phyloP scores from a whole-genome alignment of 2,113 vertebrate species.

The Oostethus manadensis region DNA sequence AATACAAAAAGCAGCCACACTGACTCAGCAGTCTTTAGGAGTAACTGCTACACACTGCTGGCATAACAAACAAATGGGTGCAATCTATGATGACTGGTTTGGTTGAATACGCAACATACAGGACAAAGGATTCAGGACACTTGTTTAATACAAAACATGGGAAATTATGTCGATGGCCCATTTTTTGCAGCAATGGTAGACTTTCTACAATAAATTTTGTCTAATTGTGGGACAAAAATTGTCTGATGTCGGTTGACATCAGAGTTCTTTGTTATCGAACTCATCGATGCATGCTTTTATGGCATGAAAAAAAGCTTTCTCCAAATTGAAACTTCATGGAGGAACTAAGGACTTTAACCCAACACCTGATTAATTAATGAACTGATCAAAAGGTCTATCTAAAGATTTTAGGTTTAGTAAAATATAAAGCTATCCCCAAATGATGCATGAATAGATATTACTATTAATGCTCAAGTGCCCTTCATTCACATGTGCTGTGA shows the following conservation, averaged over 20 bases:
- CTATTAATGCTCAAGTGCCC: no score
- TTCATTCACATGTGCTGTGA: slow-evolving; percentile 19
- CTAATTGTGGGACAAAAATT: no score
- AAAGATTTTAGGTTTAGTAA: background rate
- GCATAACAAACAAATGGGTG: background rate
- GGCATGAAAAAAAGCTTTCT: background rate
- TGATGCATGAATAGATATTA: background rate
- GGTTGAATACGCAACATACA: background rate
- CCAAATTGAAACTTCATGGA: background rate
- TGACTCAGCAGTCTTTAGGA: background rate
- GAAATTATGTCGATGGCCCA: background rate
- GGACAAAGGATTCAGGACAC: background rate
- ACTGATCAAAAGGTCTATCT: background rate
- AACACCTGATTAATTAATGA: background rate
- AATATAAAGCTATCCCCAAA: no score
- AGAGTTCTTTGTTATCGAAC: background rate
- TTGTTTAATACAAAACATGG: background rate
- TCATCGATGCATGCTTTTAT: background rate
- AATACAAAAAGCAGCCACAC: background rate
- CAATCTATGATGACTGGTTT: background rate
- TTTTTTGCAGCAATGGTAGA: no score
- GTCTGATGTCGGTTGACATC: no score
- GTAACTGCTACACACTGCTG: background rate
- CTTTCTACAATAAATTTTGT: no score
- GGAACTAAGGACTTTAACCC: background rate